A percentile compares a stretch with the other conserved stretches of the same genome.
These are phyloP conservation scores for Dendrocincla fuliginosa DNA, from an alignment of 2,797 vertebrate genomes.

Conservation along the genomic window DNA sequence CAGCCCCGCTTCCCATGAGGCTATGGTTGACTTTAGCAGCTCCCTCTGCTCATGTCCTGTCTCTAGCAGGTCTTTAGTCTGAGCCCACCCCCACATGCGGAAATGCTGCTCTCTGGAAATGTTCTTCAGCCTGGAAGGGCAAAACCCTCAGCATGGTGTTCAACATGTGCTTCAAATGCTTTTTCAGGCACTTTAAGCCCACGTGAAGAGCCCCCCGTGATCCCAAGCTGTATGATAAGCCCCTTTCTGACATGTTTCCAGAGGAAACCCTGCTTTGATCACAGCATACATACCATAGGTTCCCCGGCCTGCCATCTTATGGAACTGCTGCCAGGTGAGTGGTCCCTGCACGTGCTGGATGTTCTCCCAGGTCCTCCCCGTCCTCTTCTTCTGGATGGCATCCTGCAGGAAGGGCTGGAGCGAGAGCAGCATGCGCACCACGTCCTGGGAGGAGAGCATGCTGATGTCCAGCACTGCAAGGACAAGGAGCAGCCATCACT, in stretches of 20 bases:
- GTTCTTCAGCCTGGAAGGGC: background rate
- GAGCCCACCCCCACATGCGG: background rate
- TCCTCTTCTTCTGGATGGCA: slow-evolving; percentile 97
- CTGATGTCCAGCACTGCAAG: slow-evolving; percentile 91
- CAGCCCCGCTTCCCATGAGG: background rate
- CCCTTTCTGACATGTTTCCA: rapidly evolving
- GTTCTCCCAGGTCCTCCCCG: slow-evolving; percentile 97
- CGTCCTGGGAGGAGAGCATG: slow-evolving; percentile 94
- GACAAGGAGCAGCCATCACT: slow-evolving; percentile 9
- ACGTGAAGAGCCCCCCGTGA: background rate
- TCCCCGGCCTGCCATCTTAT: slow-evolving; percentile 98
- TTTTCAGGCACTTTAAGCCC: background rate
- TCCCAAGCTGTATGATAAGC: background rate
- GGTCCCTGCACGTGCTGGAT: slow-evolving; percentile 98
- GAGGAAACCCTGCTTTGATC: background rate
- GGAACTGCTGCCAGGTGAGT: slow-evolving; percentile 98
- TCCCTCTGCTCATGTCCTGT: background rate
- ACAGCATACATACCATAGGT: slow-evolving; percentile 84
- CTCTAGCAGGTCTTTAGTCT: background rate
- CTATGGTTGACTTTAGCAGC: background rate
- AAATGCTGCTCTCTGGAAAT: background rate
- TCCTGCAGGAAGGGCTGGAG: slow-evolving; percentile 97
- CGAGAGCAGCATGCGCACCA: slow-evolving; percentile 95
- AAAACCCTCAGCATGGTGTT: background rate
- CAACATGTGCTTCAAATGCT: background rate